These are phyloP conservation scores for Rhyacichthys aspro DNA, from an alignment of 2,797 vertebrate species.

Conservation along the genomic window DNA sequence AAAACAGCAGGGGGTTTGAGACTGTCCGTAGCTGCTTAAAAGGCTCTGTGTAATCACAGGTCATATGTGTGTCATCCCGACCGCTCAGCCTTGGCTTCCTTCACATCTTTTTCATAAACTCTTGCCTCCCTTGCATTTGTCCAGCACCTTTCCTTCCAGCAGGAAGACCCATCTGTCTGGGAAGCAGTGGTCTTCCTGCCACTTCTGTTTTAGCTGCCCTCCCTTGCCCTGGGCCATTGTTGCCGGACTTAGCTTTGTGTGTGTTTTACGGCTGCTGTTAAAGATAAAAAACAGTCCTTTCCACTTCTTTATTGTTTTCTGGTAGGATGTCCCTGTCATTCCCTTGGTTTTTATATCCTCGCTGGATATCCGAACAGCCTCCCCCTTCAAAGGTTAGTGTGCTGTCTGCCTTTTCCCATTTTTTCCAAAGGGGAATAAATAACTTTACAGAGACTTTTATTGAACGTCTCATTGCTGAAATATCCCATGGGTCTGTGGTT, in stretches of 20 bases:
- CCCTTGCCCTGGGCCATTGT: slow-evolving; percentile 77
- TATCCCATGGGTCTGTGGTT: slow-evolving; percentile 71
- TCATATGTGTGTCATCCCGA: slow-evolving; percentile 68
- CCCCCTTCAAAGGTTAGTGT: slow-evolving; percentile 77
- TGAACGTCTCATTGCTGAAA: slow-evolving; percentile 72
- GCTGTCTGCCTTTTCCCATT: slow-evolving; percentile 65
- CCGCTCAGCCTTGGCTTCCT: slow-evolving; percentile 54
- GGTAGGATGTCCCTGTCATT: slow-evolving; percentile 81
- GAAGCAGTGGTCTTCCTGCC: slow-evolving; percentile 80
- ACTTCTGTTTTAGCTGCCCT: slow-evolving; percentile 69
- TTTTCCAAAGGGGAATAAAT: slow-evolving; percentile 74
- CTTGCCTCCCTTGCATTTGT: slow-evolving; percentile 60
- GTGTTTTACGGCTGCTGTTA: slow-evolving; percentile 83
- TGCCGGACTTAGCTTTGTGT: slow-evolving; percentile 79
- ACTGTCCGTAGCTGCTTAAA: slow-evolving; percentile 54
- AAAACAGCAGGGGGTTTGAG: slow-evolving; percentile 56
- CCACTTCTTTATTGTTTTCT: slow-evolving; percentile 82
- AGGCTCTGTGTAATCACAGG: slow-evolving; percentile 72
- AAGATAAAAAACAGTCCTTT: slow-evolving; percentile 82
- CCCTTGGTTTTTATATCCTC: slow-evolving; percentile 78
- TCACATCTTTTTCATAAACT: slow-evolving; percentile 55
- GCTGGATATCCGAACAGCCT: slow-evolving; percentile 74
- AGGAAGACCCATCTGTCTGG: slow-evolving; percentile 78
- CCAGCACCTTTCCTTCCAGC: slow-evolving; percentile 61
- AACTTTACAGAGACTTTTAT: slow-evolving; percentile 78